Evolutionary conservation across 2,888 invertebrate genomes (phyloP).

Genomic region (Nephrotoma guestfalica): DNA sequence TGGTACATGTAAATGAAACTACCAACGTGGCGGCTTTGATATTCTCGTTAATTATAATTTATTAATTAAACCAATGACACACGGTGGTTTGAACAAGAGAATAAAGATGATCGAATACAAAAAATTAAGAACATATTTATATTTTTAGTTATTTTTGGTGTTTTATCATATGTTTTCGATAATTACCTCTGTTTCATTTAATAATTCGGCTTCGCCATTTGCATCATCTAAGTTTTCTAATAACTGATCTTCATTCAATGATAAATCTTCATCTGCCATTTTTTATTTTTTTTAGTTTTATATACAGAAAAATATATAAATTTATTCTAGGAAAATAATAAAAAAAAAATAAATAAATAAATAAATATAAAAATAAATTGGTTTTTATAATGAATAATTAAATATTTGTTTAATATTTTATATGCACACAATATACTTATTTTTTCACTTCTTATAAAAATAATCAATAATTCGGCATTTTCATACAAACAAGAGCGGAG

Average conservation of each 20-base stretch:
- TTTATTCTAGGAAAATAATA: constrained; percentile 2
- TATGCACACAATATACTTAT: neutral
- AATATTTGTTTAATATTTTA: neutral
- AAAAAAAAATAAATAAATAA: neutral
- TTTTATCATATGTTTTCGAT: neutral
- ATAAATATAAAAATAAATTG: neutral
- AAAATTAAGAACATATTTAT: neutral
- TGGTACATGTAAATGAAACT: neutral
- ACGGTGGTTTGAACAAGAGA: neutral
- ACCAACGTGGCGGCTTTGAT: neutral
- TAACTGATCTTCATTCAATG: constrained; percentile 33
- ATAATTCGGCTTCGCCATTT: constrained; percentile 31
- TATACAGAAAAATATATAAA: constrained; percentile 5
- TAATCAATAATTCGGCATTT: neutral
- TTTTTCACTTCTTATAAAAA: neutral
- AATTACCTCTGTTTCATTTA: constrained; percentile 24
- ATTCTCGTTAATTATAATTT: neutral
- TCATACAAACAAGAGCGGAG: neutral
- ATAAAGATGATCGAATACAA: neutral
- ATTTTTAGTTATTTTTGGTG: neutral
- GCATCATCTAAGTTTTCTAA: constrained; percentile 33
- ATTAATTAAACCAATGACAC: neutral
- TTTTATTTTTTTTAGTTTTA: constrained; percentile 4
- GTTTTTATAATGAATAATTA: neutral
- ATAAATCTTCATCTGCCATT: constrained; percentile 34